A percentile compares a stretch with the other conserved stretches of the same genome.
Conservation (phyloP, 1,140 invertebrate genomes). For the Brachionus manjavacas region DNA sequence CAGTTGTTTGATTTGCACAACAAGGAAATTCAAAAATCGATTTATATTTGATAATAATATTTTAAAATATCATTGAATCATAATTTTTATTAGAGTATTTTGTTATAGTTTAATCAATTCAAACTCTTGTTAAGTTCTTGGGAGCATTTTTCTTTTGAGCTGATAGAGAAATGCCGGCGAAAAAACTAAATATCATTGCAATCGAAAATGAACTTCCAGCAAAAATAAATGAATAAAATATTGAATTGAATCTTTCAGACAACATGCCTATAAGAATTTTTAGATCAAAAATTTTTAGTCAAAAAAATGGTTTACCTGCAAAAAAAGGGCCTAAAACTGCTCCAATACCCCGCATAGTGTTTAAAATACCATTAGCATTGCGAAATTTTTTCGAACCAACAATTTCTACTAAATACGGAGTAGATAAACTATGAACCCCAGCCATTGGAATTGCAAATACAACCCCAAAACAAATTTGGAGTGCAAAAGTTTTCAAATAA, state of each 20-base stretch:
- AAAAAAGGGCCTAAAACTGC: not conserved
- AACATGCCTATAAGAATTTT: not conserved
- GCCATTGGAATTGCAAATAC: constrained; percentile 31
- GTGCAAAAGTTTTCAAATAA: not conserved
- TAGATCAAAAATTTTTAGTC: not conserved
- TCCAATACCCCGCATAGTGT: not conserved
- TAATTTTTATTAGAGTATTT: not conserved
- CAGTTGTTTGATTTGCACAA: not conserved
- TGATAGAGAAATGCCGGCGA: not conserved
- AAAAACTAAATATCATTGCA: not conserved
- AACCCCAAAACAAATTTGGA: not conserved
- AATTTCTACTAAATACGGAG: constrained; percentile 32
- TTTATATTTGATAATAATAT: not conserved
- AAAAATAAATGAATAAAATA: constrained; percentile 34
- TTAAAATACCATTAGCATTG: constrained; percentile 35
- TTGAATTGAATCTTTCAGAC: not conserved
- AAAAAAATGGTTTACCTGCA: not conserved
- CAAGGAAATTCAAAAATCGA: not conserved
- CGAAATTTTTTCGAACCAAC: constrained; percentile 14
- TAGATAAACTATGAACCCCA: constrained; percentile 14
- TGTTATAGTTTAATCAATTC: not conserved
- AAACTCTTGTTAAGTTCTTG: not conserved
- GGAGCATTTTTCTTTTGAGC: not conserved
- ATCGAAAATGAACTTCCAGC: not conserved
- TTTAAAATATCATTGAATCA: not conserved